Evolutionary conservation across 2,888 invertebrate genomes (phyloP).

Genomic region (Mechanitis mazaeus): DNA sequence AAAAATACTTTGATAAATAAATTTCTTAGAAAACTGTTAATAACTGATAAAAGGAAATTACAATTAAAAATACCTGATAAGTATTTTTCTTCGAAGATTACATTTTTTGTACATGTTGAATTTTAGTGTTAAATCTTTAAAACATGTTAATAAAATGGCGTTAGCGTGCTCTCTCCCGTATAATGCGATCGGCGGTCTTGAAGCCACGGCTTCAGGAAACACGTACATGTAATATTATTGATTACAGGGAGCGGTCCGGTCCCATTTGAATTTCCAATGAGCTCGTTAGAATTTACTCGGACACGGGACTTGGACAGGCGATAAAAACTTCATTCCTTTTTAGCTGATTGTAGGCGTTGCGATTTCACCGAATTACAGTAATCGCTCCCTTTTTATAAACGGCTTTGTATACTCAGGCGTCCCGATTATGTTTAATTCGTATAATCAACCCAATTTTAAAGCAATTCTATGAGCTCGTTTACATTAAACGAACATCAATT

Average conservation of each 20-base stretch:
- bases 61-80: no score
- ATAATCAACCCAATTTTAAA: constrained; percentile 27
- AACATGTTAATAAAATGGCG: constrained; percentile 8
- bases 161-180: constrained; percentile 34
- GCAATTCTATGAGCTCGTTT: constrained; percentile 24
- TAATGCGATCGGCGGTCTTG: constrained; percentile 39
- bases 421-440: constrained; percentile 27
- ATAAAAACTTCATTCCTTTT: constrained; percentile 64
- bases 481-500: constrained; percentile 25
- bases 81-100: background rate
- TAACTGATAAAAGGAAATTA: no score
- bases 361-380: constrained; percentile 46
- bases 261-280: constrained; percentile 75
- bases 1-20: no score
- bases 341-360: constrained; percentile 54
- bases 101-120: background rate
- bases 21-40: no score
- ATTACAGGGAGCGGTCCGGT: constrained; percentile 67
- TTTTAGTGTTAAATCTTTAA: background rate
- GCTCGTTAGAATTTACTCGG: constrained; percentile 68
- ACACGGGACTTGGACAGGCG: constrained; percentile 53
- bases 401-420: constrained; percentile 32
- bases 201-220: constrained; percentile 58
- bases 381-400: constrained; percentile 45
- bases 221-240: constrained; percentile 76